These are phyloP conservation scores for Ictalurus punctatus DNA, from an alignment of 2,113 vertebrate species.

Conservation along the genomic window DNA sequence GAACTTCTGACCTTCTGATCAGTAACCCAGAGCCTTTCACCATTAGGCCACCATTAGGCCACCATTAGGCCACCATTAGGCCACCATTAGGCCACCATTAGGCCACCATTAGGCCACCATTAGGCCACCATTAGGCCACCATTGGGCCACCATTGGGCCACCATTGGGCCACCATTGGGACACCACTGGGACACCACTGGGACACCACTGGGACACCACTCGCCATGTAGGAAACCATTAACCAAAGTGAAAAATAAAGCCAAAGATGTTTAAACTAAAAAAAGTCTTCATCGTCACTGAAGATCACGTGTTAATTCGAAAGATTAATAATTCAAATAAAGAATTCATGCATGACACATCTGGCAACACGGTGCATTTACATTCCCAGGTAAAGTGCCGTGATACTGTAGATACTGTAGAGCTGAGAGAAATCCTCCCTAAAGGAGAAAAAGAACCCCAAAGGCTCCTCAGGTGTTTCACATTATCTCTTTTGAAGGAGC, in stretches of 20 bases:
- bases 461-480: conserved; percentile 53
- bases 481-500: conserved; percentile 49
- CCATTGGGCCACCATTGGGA: no score
- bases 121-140: no score
- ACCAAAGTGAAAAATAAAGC: not conserved
- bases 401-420: not conserved
- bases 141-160: no score
- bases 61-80: no score
- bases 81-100: no score
- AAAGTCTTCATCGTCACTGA: not conserved
- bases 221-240: not conserved
- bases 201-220: no score
- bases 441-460: conserved; percentile 8
- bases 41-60: no score
- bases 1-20: no score
- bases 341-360: not conserved
- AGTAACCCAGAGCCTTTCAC: no score
- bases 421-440: conserved; percentile 14
- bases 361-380: conserved; percentile 19
- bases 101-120: no score
- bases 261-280: not conserved
- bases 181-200: no score
- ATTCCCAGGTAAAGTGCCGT: not conserved
- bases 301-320: not conserved
- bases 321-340: not conserved